Evolutionary conservation across 1,140 invertebrate species (phyloP), one percentile per base, ranked within the genome.

Genomic region (Drosophila orena): DNA sequence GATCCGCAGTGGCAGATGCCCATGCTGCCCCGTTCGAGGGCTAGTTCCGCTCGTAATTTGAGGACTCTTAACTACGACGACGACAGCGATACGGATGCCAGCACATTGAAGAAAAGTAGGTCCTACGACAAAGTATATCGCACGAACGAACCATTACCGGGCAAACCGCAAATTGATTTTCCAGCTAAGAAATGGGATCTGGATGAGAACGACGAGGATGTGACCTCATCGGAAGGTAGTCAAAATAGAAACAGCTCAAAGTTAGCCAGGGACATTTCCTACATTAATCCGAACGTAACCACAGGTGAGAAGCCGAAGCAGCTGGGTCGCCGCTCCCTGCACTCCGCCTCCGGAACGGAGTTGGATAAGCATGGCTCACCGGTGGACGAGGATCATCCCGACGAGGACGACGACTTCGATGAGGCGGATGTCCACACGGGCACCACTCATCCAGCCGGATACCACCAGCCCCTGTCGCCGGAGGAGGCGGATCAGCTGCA

Each of bases 151-250:
- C 97, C 97, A 54, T 92, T 97, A 72, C 94, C 95, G 3, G 95
- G 95, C 79, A 94, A 95, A 81, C 96, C 96, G 20, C 93, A 95
- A 68, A 93, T 94, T 71, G 95, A 96, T 62, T 97, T 97, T 92
- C 96, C 96, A 75, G 95, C 96, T 56, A 97, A 97, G 93, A 94
- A 95, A 53, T 96, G 95, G 95, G 96, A 97, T 92, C 91, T 96
- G 50, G 95, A 94, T 56, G 70, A 75, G 80, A 93, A 95, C 78
- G 94, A 95, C 79, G 94, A 95, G 91, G 95, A 95, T 77, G 91
- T 92, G 72, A 93, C 94, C 10, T 92, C 93, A 55, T 94, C 93
- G 20, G 94, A 94, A 72, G 94, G 94, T 90, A 93, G 94, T 61
- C 93, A 94, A 76, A 94, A 93, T 77, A 88, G 77, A 88, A 94